Conservation (phyloP, 2,888 invertebrate species). For the Amiota communis region DNA sequence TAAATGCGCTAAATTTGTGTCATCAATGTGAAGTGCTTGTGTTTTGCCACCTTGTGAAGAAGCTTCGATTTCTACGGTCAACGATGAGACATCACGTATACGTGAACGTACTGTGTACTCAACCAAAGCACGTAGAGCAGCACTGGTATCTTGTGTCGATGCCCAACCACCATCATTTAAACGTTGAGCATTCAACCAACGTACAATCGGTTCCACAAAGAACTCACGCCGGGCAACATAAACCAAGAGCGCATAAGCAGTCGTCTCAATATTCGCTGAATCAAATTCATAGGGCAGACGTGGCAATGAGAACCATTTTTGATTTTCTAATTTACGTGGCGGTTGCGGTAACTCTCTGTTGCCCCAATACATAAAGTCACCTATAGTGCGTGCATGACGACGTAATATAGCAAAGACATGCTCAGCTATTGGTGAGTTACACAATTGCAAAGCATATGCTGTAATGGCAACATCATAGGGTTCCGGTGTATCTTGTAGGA, state of each 20-base stretch:
- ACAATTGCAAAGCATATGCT: slow-evolving; percentile 88
- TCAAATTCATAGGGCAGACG: slow-evolving; percentile 91
- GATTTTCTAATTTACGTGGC: slow-evolving; percentile 90
- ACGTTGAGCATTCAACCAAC: slow-evolving; percentile 92
- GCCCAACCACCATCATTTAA: slow-evolving; percentile 91
- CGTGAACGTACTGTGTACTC: slow-evolving; percentile 90
- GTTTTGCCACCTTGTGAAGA: slow-evolving; percentile 83
- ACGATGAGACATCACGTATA: slow-evolving; percentile 86
- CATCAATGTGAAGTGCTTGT: slow-evolving; percentile 80
- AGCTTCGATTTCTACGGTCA: slow-evolving; percentile 87
- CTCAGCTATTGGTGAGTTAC: slow-evolving; percentile 89
- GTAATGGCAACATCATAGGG: slow-evolving; percentile 91
- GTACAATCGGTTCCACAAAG: slow-evolving; percentile 87
- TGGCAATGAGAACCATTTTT: slow-evolving; percentile 91
- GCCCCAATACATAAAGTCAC: slow-evolving; percentile 91
- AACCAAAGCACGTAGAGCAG: slow-evolving; percentile 90
- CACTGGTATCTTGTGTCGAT: slow-evolving; percentile 90
- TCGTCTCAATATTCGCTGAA: slow-evolving; percentile 92
- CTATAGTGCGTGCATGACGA: slow-evolving; percentile 79
- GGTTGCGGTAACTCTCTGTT: slow-evolving; percentile 84
- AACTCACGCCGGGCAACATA: slow-evolving; percentile 89
- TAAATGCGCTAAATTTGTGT: slow-evolving; percentile 84
- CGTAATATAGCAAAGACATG: slow-evolving; percentile 85
- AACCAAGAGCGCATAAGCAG: slow-evolving; percentile 91
- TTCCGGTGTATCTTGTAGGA: slow-evolving; percentile 81